Evolutionary conservation across 2,797 vertebrate genomes (phyloP).

Genomic region (Halcyon chelicuti): DNA sequence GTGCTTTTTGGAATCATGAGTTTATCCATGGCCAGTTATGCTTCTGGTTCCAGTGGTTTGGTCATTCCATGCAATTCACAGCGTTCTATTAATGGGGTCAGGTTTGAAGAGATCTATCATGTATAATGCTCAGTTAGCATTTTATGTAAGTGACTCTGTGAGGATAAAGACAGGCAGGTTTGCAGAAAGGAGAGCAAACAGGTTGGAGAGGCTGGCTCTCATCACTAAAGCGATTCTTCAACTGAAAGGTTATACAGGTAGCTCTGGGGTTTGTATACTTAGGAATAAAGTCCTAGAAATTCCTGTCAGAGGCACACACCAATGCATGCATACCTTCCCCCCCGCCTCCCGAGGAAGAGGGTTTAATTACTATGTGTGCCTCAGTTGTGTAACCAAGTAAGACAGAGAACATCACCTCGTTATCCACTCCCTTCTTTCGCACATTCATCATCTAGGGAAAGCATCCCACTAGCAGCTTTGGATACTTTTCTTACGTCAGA

Average conservation of each 20-base stretch:
- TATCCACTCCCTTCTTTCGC: background rate
- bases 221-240: background rate
- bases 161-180: background rate
- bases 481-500: background rate
- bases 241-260: background rate
- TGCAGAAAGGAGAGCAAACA: background rate
- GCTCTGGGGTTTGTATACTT: background rate
- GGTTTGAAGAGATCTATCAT: background rate
- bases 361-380: background rate
- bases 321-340: background rate
- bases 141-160: background rate
- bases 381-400: background rate
- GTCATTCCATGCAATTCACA: background rate
- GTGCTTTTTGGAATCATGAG: background rate
- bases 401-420: background rate
- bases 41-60: background rate
- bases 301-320: background rate
- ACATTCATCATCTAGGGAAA: background rate
- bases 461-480: background rate
- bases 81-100: background rate
- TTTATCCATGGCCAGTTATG: background rate
- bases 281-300: background rate
- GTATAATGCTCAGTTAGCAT: rapidly evolving
- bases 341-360: background rate
- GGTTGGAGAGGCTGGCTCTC: background rate